Evolutionary conservation across 2,113 vertebrate genomes (phyloP).

Genomic region (Carassius gibelio): DNA sequence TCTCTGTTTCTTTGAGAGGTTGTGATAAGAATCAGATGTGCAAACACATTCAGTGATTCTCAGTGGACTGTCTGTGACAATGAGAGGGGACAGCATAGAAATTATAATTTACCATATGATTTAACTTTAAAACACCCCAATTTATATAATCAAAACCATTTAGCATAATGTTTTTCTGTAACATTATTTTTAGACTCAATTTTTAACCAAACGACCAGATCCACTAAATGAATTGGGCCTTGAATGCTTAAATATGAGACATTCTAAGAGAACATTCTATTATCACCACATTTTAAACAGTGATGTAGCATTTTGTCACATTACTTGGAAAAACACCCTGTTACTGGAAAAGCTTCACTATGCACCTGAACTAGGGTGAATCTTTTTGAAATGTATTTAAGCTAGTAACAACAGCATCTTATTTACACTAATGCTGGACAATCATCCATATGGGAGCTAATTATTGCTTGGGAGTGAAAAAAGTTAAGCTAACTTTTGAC

Average conservation of each 20-base stretch:
- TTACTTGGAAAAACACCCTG: background rate
- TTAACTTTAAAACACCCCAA: background rate
- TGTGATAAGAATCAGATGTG: constrained; percentile 11
- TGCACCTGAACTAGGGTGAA: background rate
- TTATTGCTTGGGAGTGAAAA: background rate
- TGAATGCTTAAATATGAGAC: background rate
- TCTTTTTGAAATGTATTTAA: background rate
- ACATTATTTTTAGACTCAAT: background rate
- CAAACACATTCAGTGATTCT: constrained; percentile 1
- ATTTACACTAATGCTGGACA: background rate
- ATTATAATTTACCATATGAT: background rate
- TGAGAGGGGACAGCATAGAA: background rate
- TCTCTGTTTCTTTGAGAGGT: constrained; percentile 15
- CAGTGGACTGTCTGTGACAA: background rate
- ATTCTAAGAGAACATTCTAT: background rate
- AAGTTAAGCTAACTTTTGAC: background rate
- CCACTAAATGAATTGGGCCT: too few species aligned
- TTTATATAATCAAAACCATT: background rate
- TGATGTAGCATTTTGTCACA: background rate
- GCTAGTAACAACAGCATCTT: background rate
- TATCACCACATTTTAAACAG: background rate
- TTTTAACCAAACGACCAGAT: background rate
- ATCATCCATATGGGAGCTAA: background rate
- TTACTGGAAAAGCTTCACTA: background rate
- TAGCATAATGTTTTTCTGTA: background rate